Conservation (phyloP, 1,140 invertebrate species). For the Periplaneta americana region DNA sequence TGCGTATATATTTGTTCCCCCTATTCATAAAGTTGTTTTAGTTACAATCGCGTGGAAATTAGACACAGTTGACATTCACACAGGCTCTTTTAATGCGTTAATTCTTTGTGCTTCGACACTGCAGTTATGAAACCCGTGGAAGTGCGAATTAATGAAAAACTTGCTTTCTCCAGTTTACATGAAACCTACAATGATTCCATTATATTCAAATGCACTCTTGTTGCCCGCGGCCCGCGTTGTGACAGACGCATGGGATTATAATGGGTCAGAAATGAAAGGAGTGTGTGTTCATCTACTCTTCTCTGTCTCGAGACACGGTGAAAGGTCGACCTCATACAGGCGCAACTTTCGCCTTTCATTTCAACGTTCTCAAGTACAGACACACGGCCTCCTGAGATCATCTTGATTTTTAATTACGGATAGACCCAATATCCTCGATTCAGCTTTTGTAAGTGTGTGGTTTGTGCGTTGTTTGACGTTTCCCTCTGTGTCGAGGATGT, state of each 20-base stretch:
- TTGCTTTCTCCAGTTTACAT: neutral
- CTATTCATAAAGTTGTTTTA: too few species aligned
- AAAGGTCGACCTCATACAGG: neutral
- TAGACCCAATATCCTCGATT: too few species aligned
- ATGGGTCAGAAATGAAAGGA: neutral
- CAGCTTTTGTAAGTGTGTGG: too few species aligned
- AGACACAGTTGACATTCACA: too few species aligned
- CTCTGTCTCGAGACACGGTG: neutral
- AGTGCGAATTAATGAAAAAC: neutral
- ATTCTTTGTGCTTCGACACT: neutral
- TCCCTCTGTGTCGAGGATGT: too few species aligned
- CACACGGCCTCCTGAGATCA: neutral
- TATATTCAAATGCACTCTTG: neutral
- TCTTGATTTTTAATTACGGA: too few species aligned
- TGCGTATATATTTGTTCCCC: too few species aligned
- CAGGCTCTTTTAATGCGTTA: too few species aligned
- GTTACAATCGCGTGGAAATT: too few species aligned
- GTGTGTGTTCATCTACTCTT: neutral
- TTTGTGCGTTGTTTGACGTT: too few species aligned
- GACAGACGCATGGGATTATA: neutral
- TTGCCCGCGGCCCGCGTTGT: neutral
- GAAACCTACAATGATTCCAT: neutral
- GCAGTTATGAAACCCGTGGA: neutral
- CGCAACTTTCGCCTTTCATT: neutral
- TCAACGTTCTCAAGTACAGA: neutral